Evolutionary conservation across 1,140 invertebrate species (phyloP).

Genomic region (Drosophila ohnishii): DNA sequence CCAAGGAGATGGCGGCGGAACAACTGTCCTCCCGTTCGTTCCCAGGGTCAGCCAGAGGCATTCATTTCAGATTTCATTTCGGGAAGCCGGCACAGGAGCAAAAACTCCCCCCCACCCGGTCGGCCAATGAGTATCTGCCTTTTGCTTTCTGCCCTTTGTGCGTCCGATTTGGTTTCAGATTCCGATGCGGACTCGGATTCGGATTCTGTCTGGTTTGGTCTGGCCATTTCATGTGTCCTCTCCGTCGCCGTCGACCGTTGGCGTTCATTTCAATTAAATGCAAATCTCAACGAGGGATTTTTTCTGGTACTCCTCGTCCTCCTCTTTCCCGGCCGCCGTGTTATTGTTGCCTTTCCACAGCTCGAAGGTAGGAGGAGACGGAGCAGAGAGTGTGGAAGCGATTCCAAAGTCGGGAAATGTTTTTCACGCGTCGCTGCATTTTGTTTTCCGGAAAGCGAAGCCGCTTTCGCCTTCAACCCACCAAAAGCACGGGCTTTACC

Average conservation of each 20-base stretch:
- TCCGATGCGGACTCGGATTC: constrained; percentile 30
- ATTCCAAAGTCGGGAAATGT: constrained; percentile 73
- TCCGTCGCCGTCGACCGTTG: constrained; percentile 18
- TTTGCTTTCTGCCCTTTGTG: constrained; percentile 40
- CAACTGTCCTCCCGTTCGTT: constrained; percentile 13
- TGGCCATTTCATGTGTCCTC: constrained; percentile 51
- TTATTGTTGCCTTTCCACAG: constrained; percentile 44
- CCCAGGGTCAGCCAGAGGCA: constrained; percentile 50
- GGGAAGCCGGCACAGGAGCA: constrained; percentile 3
- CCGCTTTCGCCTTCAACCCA: constrained; percentile 16
- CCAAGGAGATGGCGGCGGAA: constrained; percentile 36
- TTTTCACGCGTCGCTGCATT: constrained; percentile 78
- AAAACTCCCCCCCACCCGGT: constrained; percentile 43
- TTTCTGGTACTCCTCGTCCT: background rate
- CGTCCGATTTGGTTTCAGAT: constrained; percentile 45
- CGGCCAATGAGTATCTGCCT: constrained; percentile 52
- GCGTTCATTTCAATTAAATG: constrained; percentile 80
- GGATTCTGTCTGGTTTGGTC: constrained; percentile 30
- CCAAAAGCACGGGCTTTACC: background rate
- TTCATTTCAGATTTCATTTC: constrained; percentile 72
- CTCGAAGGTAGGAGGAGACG: constrained; percentile 15
- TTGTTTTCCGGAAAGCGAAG: constrained; percentile 68
- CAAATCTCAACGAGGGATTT: constrained; percentile 67
- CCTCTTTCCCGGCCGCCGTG: constrained; percentile 6
- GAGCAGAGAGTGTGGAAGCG: constrained; percentile 23